Conservation (phyloP, 2,113 vertebrate genomes). For the Acanthochromis polyacanthus region DNA sequence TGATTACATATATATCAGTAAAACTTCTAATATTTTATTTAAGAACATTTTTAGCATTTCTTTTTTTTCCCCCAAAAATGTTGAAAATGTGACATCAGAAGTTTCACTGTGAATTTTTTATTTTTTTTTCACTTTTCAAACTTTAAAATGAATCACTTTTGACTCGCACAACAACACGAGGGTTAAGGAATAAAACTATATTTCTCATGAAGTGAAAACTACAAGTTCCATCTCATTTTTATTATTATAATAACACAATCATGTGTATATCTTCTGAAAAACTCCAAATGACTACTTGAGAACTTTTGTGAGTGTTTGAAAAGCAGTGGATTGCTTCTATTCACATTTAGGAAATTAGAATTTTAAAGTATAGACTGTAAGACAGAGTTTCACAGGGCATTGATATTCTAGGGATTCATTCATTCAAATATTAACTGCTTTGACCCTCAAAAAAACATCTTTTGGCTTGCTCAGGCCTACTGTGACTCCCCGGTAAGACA, state of each 20-base stretch:
- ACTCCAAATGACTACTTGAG: too few relatives aligned
- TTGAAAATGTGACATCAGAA: too few relatives aligned
- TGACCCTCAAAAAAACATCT: background rate
- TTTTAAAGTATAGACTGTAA: background rate
- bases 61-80: too few relatives aligned
- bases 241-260: background rate
- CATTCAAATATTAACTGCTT: background rate
- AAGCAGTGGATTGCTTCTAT: background rate
- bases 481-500: background rate
- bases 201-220: background rate
- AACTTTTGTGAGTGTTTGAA: background rate
- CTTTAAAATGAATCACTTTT: too few relatives aligned
- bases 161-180: too few relatives aligned
- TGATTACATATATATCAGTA: too few relatives aligned
- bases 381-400: background rate
- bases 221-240: background rate
- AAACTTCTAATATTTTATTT: too few relatives aligned
- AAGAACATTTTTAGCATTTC: too few relatives aligned
- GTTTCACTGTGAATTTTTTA: too few relatives aligned
- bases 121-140: too few relatives aligned
- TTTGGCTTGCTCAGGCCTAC: background rate
- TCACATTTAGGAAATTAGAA: too few relatives aligned
- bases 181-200: too few relatives aligned
- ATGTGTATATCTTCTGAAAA: slow-evolving; percentile 3
- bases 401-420: background rate